These are phyloP conservation scores for Hydrotaea cyrtoneurina DNA, from an alignment of 2,888 invertebrate species.

Conservation along the genomic window DNA sequence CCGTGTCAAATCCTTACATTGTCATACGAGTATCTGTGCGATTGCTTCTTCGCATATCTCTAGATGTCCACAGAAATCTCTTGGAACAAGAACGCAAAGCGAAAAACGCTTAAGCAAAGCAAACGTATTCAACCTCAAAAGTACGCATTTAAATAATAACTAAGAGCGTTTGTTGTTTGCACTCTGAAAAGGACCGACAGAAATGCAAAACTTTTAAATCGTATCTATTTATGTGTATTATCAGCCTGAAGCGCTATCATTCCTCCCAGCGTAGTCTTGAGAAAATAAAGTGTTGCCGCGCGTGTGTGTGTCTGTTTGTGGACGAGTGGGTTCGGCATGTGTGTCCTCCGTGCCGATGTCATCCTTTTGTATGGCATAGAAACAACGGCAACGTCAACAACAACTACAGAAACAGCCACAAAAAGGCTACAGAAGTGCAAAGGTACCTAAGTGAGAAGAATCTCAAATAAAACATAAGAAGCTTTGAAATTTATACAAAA, in stretches of 20 bases:
- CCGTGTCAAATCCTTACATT: not conserved
- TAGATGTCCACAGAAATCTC: not conserved
- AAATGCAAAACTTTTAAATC: conserved; percentile 57
- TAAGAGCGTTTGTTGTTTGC: conserved; percentile 2
- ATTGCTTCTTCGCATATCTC: not conserved
- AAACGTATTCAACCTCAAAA: conserved; percentile 15
- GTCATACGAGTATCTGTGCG: not conserved
- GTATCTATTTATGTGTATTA: conserved; percentile 47
- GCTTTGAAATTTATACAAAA: conserved; percentile 20
- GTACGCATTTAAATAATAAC: conserved; percentile 37
- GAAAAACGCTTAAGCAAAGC: conserved; percentile 32
- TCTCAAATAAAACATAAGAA: conserved; percentile 41
- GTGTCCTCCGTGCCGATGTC: not conserved
- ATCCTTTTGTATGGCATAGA: conserved; percentile 49
- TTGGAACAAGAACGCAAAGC: not conserved
- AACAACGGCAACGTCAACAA: not conserved
- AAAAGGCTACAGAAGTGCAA: conserved; percentile 48
- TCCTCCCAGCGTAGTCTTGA: not conserved
- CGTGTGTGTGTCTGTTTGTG: conserved; percentile 16
- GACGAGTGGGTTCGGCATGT: not conserved
- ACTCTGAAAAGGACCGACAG: conserved; percentile 25
- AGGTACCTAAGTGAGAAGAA: conserved; percentile 48
- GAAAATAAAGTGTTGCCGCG: conserved; percentile 15
- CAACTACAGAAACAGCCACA: conserved; percentile 8
- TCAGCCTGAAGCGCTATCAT: conserved; percentile 2